Evolutionary conservation across 2,113 vertebrate genomes (phyloP).

Genomic region (Tringa solitaria): DNA sequence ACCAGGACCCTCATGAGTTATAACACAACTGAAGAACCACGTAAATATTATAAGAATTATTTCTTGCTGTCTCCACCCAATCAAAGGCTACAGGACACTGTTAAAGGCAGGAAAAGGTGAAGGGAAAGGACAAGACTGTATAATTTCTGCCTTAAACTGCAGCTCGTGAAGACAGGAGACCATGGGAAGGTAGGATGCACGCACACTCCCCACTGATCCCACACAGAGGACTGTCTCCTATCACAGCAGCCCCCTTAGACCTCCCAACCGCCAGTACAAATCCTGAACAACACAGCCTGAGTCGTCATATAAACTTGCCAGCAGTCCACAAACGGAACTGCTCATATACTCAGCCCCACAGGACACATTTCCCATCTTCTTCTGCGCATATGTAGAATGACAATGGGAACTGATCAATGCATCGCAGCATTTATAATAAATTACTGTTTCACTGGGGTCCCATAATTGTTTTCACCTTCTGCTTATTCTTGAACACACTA

Average conservation of each 20-base stretch:
- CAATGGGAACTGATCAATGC: neutral
- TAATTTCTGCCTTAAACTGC: neutral
- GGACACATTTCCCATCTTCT: neutral
- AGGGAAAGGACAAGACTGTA: neutral
- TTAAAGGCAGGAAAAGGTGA: neutral
- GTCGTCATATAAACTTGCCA: neutral
- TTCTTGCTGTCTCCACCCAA: neutral
- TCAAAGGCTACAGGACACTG: neutral
- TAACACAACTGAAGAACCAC: neutral
- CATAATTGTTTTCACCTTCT: neutral
- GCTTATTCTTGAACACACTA: neutral
- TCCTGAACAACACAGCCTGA: neutral
- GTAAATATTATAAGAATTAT: neutral
- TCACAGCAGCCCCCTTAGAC: neutral
- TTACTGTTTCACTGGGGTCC: neutral
- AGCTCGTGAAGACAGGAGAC: neutral
- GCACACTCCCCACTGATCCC: accelerated
- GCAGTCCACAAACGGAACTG: neutral
- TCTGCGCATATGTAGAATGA: neutral
- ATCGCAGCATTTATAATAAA: neutral
- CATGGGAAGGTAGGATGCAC: neutral
- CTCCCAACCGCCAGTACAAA: neutral
- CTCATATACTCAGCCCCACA: neutral
- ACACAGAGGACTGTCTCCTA: neutral
- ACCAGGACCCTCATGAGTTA: neutral